Percentiles rank a stretch among this genome's conserved stretches.
phyloP scores from a whole-genome alignment of 2,113 vertebrate genomes.

The Ovis canadensis region DNA sequence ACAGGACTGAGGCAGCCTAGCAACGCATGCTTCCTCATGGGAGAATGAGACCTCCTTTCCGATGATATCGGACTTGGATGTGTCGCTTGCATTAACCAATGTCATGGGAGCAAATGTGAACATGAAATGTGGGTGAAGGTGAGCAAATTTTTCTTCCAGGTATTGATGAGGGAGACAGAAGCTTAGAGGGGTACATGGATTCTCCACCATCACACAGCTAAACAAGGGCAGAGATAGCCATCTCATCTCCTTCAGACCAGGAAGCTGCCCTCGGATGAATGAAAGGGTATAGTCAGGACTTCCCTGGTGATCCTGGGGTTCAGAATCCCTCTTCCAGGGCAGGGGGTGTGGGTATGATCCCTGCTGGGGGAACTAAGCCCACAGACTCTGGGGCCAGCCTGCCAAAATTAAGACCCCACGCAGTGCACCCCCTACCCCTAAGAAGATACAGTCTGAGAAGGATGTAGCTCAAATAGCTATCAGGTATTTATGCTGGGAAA shows the following conservation, averaged over 20 bases:
- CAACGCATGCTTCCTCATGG: rapidly evolving
- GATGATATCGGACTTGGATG: rapidly evolving
- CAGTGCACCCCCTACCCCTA: background rate
- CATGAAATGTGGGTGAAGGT: background rate
- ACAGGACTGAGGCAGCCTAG: background rate
- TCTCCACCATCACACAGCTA: background rate
- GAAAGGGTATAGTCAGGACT: background rate
- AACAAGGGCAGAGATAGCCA: background rate
- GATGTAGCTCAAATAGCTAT: background rate
- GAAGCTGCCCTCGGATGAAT: background rate
- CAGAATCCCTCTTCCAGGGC: background rate
- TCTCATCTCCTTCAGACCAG: background rate
- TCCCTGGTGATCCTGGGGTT: background rate
- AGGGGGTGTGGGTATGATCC: background rate
- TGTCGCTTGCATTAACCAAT: rapidly evolving
- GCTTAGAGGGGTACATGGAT: background rate
- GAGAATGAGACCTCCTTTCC: background rate
- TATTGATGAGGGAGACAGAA: background rate
- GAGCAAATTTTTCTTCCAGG: background rate
- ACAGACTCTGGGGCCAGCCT: background rate
- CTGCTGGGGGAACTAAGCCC: background rate
- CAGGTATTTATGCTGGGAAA: background rate
- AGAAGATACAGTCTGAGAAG: background rate
- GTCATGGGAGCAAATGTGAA: background rate
- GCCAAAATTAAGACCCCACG: background rate